These are phyloP conservation scores for Morphnarchus princeps DNA, from an alignment of 2,113 vertebrate species.

Conservation along the genomic window DNA sequence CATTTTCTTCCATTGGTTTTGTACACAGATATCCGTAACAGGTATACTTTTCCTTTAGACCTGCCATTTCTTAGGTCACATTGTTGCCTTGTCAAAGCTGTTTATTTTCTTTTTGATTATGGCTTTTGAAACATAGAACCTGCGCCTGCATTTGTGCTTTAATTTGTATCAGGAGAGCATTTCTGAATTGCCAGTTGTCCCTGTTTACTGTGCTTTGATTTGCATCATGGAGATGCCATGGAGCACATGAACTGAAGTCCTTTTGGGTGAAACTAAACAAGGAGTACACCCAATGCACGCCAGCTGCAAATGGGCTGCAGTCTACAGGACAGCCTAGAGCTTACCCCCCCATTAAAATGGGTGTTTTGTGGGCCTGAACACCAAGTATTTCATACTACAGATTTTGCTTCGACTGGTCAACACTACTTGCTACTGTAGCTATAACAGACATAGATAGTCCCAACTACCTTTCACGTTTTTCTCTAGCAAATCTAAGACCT, in stretches of 20 bases:
- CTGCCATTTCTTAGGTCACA: neutral
- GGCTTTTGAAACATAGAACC: neutral
- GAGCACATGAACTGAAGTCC: neutral
- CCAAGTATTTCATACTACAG: neutral
- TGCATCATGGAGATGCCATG: neutral
- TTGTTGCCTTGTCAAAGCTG: neutral
- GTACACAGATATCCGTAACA: neutral
- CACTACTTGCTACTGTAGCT: neutral
- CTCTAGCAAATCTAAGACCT: neutral
- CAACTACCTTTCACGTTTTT: neutral
- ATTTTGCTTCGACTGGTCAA: neutral
- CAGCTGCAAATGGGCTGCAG: neutral
- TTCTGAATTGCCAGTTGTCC: neutral
- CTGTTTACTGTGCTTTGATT: neutral
- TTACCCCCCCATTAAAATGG: neutral
- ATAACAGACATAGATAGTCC: neutral
- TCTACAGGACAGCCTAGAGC: neutral
- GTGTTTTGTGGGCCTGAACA: neutral
- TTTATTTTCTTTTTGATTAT: neutral
- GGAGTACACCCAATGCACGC: accelerated
- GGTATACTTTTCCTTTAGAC: neutral
- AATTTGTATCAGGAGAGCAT: neutral
- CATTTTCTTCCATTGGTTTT: neutral
- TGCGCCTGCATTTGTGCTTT: neutral
- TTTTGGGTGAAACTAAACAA: neutral